These are phyloP conservation scores for Amphiprion clarkii DNA, from an alignment of 2,797 vertebrate genomes.

Conservation along the genomic window DNA sequence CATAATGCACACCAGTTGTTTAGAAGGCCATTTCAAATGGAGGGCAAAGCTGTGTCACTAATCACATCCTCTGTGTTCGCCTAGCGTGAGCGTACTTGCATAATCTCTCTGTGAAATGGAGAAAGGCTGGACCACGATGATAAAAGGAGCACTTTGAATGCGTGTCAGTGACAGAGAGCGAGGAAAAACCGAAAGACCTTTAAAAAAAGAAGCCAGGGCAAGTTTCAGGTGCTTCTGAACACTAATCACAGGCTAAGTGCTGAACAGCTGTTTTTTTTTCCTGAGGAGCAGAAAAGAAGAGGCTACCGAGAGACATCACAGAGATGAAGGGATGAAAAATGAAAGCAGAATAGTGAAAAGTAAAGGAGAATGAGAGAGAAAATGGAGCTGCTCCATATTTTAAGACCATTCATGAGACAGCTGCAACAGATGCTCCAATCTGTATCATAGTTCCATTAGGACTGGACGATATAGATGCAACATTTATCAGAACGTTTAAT, in stretches of 20 bases:
- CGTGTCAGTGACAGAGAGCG: not conserved
- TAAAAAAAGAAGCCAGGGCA: constrained; percentile 5
- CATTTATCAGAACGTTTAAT: no score
- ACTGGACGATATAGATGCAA: no score
- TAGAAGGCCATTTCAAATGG: constrained; percentile 45
- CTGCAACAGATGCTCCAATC: not conserved
- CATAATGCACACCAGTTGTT: constrained; percentile 54
- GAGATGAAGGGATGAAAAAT: constrained; percentile 18
- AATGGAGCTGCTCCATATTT: not conserved
- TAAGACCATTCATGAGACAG: not conserved
- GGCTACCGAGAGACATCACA: constrained; percentile 18
- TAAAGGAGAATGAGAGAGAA: constrained; percentile 9
- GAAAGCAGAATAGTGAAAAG: constrained; percentile 7
- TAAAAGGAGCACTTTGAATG: constrained; percentile 7
- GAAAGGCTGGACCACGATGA: not conserved
- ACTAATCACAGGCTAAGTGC: constrained; percentile 54
- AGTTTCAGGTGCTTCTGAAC: constrained; percentile 51
- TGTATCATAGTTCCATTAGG: not conserved
- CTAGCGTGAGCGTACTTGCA: not conserved
- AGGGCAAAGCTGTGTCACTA: constrained; percentile 47
- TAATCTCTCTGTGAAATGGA: constrained; percentile 22
- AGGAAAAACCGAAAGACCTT: constrained; percentile 12
- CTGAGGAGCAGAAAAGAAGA: constrained; percentile 29
- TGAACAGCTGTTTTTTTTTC: constrained; percentile 60
- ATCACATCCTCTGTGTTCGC: constrained; percentile 42